Evolutionary conservation across 37 sponge, comb jelly and placozoan genomes (phyloP), one percentile per base, ranked within the genome.

Genomic region (Hormiphora californensis): DNA sequence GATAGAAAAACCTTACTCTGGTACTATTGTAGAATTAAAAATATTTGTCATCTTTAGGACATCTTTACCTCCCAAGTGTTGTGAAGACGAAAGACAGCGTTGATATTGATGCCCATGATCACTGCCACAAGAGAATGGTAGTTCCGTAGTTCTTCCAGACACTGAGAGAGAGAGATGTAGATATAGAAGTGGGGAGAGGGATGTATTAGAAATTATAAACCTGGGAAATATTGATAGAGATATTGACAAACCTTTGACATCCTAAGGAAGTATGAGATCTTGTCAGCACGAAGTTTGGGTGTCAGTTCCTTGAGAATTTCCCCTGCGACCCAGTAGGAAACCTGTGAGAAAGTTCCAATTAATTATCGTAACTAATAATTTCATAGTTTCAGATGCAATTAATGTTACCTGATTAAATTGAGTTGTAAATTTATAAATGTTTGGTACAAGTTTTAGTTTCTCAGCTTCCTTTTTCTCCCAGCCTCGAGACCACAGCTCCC

Each of bases 391-490:
- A 49, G 12, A 49, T 49, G 12, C 15, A 9, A 9, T 49, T 49
- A 15, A 9, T 17, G 15, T 49, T 34, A 67, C 68, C 68, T 67
- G 68, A 19, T 67, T 67, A 32, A 67, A 67, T 7, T 67, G 68
- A 7, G 68, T 36, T 7, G 68, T 67, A 19, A 67, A 67, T 19
- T 67, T 67, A 3, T 35, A 30, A 34, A 67, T 34, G 34, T 67
- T 67, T 67, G 68, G 68, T 36, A 36, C 19, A 7, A 67, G 39
- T 30, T 30, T 67, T 19, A 35, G 37, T 34, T 67, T 67, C 30
- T 67, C 68, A 28, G 39, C 68, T 28, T 67, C 68, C 19, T 67
- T 67, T 30, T 67, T 67, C 68, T 67, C 68, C 68, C 68, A 67
- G 31, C 68, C 68, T 67, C 68, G 31, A 19, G 68, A 21, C 30